Evolutionary conservation across 2,888 invertebrate genomes (phyloP), one percentile per base, ranked within the genome.

Genomic region (Atrina japonica): DNA sequence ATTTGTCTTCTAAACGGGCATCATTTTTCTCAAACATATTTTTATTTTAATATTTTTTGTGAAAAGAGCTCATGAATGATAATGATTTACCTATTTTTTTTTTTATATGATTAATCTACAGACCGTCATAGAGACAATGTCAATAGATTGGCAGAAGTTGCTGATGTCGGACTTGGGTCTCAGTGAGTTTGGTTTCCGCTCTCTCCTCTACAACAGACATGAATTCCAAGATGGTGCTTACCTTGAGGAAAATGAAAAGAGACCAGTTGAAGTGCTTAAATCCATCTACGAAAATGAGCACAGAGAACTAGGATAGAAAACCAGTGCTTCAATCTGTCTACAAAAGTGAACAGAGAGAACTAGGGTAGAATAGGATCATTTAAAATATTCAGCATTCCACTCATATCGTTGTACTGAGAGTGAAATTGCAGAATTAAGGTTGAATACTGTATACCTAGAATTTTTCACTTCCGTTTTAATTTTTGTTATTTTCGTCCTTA

Each of bases 221-320:
- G 89, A 89, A 74, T 81, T 89, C 82, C 88, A 88, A 70, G 88
- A 88, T 21, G 86, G 83, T 1, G 88, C 88, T 2, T 83, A 77
- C 49, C 73, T 89, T 23, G 86, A 88, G 65, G 88, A 88, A 35
- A 77, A 74, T 40, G 89, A 89, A 67, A 87, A 86, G 75, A 88
- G 86, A 66, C 87, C 87, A 25, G 86, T 88, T 0, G 80, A 86
- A 49, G 82, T 73, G 6, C 81, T 89, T 1, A 77, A 78, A 47
- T 69, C 84, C 16, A 79, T 83, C 43, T 88, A 84, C 77, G 85
- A 86, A 56, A 75, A 78, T 66, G 85, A 81, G 50, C 77, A 81
- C 21, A 59, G 76, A 23, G 85, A 85, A 29, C 70, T 82, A 9
- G 70, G 76, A 49, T 68, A 60, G 21, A 23, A 35, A n/a, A n/a